A percentile compares a stretch with the other conserved stretches of the same genome.
Evolutionary conservation across 2,113 vertebrate genomes (phyloP).

Genomic region (Penelope pileata): DNA sequence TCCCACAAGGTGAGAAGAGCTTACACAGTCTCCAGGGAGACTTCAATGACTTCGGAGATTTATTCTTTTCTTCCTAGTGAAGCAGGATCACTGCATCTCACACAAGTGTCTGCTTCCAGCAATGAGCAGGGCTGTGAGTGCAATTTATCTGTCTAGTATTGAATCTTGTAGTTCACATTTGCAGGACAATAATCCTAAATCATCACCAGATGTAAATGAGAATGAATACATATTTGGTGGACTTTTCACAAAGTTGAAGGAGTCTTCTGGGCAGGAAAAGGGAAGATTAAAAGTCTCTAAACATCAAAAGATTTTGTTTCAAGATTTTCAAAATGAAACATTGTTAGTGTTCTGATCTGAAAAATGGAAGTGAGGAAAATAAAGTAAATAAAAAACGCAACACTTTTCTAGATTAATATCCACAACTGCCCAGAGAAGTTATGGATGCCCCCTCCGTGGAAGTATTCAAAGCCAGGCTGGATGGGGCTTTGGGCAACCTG

Average conservation of each 20-base stretch:
- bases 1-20: not conserved
- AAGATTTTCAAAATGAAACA: not conserved
- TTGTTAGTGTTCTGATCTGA: not conserved
- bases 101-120: not conserved
- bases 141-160: not conserved
- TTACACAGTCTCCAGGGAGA: rapidly evolving
- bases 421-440: no score
- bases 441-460: no score
- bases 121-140: not conserved
- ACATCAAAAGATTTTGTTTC: not conserved
- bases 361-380: not conserved
- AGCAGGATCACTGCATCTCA: not conserved
- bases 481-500: no score
- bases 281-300: not conserved
- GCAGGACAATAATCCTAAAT: not conserved
- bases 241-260: not conserved
- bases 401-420: no score
- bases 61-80: not conserved
- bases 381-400: not conserved
- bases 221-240: not conserved
- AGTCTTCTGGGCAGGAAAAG: not conserved
- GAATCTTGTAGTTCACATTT: not conserved
- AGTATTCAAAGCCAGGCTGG: no score
- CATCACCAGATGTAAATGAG: not conserved
- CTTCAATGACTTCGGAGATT: not conserved